Base-by-base conservation (phyloP, 1,140 invertebrate species). In the Micrasema minimum region DNA sequence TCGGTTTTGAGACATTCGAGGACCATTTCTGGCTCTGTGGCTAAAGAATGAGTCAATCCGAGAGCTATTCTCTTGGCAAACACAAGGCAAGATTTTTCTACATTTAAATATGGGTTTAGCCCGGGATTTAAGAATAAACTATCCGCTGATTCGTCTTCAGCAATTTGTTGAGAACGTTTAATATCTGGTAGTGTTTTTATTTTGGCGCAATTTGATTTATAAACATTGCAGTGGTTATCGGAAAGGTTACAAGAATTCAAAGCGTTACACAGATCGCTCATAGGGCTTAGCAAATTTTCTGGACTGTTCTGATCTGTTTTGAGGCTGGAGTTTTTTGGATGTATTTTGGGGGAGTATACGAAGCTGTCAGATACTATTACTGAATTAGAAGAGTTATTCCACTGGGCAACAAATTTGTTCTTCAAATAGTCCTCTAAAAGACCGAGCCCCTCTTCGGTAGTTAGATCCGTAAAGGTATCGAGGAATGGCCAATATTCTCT, bases 401-500 rank as follows among this genome's bases (percentile, higher is more conserved):
- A 75, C 20, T 71, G 66, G 2, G 69, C 77, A 12, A 81, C 79
- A 75, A 83, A 84, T 75, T 84, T 84, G 1, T 73, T 81, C 74
- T 86, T 86, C 1, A 97, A 80, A 83, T 92, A 92, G 20, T 87
- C 85, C 80, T 97, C 94, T 0, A 97, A 79, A 37, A 89, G 83
- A 0, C 79, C 75, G 1, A 97, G 82, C 2, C 94, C 95, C 67
- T 92, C 89, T 0, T 82, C 76, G 0, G 88, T 88, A 0, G 88
- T 79, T 2, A 97, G 84, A 82, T 97, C 90, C 6, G 90, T 87
- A 79, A 93, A 96, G 4, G 86, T 87, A 75, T 92, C 89, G 5
- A 97, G 82, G 79, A 97, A 97, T 2, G 90, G 88, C 95, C 95
- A 97, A 80, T 94, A 95, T 79, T 97, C 96, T 72, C 89, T 91